Percentiles rank a stretch among this genome's conserved stretches.
These are phyloP conservation scores for Aspidapion aeneum DNA, from an alignment of 2,888 invertebrate genomes.

Conservation along the genomic window DNA sequence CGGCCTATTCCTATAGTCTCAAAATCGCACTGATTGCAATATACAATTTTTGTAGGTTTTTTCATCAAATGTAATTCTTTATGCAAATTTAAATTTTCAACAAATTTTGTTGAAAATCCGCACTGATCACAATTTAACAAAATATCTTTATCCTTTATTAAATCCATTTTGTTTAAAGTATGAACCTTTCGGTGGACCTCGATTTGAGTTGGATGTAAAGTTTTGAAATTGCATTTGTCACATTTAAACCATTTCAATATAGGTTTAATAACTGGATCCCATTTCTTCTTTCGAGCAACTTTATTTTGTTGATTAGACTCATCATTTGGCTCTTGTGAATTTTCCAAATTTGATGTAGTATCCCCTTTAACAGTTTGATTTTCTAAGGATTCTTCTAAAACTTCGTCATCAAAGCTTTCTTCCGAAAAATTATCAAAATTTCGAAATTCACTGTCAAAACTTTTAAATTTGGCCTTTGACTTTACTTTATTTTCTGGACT, in stretches of 20 bases:
- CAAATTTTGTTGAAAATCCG: background rate
- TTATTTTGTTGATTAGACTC: background rate
- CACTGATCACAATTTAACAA: too few relatives aligned
- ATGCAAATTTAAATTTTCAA: background rate
- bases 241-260: background rate
- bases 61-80: background rate
- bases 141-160: too few relatives aligned
- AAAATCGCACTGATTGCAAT: too few relatives aligned
- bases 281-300: background rate
- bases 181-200: background rate
- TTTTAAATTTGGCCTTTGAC: too few relatives aligned
- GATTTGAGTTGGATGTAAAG: background rate
- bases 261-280: background rate
- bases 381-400: background rate
- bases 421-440: background rate
- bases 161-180: too few relatives aligned
- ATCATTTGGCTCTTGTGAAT: background rate
- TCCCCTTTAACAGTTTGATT: background rate
- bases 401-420: background rate
- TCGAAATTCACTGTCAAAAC: background rate
- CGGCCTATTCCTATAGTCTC: too few relatives aligned
- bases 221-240: background rate
- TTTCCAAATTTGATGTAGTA: background rate
- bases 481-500: background rate
- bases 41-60: too few relatives aligned